Percentiles rank a stretch among this genome's conserved stretches.
These are phyloP conservation scores for Anguilla obscura DNA, from an alignment of 2,797 vertebrate species.

Conservation along the genomic window DNA sequence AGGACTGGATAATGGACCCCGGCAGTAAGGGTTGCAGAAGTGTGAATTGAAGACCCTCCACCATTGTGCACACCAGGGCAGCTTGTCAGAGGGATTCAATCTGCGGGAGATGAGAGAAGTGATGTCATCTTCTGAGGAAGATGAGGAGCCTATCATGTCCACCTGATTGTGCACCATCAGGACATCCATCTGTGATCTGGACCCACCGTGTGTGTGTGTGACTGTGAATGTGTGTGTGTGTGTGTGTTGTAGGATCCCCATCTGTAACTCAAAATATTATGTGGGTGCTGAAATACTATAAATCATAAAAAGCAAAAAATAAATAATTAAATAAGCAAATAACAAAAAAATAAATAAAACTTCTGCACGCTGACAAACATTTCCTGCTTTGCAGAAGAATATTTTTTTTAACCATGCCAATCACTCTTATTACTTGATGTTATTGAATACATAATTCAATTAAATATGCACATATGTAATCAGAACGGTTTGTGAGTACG, in stretches of 20 bases:
- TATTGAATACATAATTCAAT: conserved; percentile 10
- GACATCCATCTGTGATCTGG: neutral
- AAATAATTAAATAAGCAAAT: too few species aligned
- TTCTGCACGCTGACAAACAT: neutral
- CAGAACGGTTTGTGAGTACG: conserved; percentile 1
- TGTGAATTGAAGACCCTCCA: conserved; percentile 15
- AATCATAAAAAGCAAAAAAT: neutral
- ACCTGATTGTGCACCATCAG: neutral
- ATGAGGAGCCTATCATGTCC: conserved; percentile 15
- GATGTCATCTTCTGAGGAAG: neutral
- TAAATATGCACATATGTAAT: neutral
- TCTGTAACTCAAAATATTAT: neutral
- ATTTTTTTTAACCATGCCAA: neutral
- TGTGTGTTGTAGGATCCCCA: neutral
- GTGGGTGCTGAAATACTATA: neutral
- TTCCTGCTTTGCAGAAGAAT: conserved; percentile 1
- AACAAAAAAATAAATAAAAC: neutral
- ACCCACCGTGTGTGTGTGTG: neutral
- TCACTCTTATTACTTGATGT: conserved; percentile 16
- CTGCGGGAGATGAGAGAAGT: neutral
- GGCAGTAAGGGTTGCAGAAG: neutral
- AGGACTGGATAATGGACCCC: conserved; percentile 17
- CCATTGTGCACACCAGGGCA: neutral
- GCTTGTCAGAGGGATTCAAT: neutral
- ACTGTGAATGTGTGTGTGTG: neutral